Evolutionary conservation across 2,797 vertebrate species (phyloP).

Genomic region (Leptodactylus fallax): DNA sequence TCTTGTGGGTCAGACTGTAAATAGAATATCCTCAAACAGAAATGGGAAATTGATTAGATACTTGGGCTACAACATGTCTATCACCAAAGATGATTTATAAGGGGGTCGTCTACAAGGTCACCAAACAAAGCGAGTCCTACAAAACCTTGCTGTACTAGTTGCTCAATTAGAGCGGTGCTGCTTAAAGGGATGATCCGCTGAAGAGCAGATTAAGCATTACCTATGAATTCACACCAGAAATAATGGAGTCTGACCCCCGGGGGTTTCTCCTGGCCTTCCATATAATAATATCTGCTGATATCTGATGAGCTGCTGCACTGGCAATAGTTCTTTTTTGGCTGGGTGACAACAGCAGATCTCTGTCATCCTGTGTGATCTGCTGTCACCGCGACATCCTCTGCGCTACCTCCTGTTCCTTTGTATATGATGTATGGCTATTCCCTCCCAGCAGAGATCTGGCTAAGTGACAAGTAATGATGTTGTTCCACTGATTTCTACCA

Average conservation of each 20-base stretch:
- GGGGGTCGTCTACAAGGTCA: conserved; percentile 13
- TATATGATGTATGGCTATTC: no score
- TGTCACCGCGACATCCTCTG: not conserved
- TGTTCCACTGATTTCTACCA: not conserved
- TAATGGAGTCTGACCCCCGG: not conserved
- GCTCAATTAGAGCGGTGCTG: not conserved
- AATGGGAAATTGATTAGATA: conserved; percentile 51
- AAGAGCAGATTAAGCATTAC: not conserved
- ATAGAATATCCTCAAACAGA: conserved; percentile 42
- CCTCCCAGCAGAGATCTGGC: no score
- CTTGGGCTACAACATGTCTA: not conserved
- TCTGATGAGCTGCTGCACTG: not conserved
- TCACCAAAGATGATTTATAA: conserved; percentile 4
- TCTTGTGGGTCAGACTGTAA: conserved; percentile 32
- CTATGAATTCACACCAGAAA: not conserved
- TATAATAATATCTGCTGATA: not conserved
- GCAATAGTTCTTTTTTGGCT: not conserved
- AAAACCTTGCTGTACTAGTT: not conserved
- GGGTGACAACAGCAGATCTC: not conserved
- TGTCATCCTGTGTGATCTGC: not conserved
- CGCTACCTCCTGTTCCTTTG: not conserved
- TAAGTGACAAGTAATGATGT: no score
- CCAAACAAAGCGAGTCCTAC: not conserved
- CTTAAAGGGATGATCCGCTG: not conserved
- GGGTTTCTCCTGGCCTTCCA: not conserved